Percentiles rank a stretch among this genome's conserved stretches.
phyloP scores from a whole-genome alignment of 1,140 invertebrate species.

The Nylanderia fulva region DNA sequence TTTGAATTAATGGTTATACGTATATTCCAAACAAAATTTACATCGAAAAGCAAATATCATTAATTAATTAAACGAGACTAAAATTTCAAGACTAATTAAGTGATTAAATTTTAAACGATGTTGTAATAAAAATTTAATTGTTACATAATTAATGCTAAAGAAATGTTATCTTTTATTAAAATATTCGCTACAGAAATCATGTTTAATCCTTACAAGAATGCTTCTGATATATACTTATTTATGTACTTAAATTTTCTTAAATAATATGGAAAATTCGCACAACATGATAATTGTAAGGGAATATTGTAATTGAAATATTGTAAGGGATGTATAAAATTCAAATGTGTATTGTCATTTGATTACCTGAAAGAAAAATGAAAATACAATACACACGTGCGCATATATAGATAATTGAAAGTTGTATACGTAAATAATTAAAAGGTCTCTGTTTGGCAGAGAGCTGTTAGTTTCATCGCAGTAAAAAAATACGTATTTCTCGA shows the following conservation, averaged over 20 bases:
- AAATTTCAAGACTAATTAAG: background rate
- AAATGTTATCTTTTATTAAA: too few species aligned
- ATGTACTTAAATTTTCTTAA: background rate
- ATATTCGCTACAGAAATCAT: too few species aligned
- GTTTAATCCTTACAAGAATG: too few species aligned
- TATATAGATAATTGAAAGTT: background rate
- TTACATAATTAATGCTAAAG: too few species aligned
- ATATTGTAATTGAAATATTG: too few species aligned
- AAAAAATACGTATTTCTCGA: background rate
- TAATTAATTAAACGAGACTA: too few species aligned
- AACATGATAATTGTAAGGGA: too few species aligned
- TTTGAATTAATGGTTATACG: slow-evolving; percentile 64
- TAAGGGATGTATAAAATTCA: too few species aligned
- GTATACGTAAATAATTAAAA: too few species aligned
- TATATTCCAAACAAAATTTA: slow-evolving; percentile 56
- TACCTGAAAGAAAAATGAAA: background rate
- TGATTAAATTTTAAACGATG: too few species aligned
- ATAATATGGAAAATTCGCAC: background rate
- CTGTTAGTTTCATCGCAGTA: background rate
- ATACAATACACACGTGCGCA: background rate
- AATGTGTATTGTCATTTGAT: background rate
- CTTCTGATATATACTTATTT: too few species aligned
- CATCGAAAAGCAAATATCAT: background rate
- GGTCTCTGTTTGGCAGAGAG: background rate
- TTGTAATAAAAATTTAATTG: too few species aligned